Conservation (phyloP, 2,888 invertebrate genomes). For the Agonum fuliginosum region DNA sequence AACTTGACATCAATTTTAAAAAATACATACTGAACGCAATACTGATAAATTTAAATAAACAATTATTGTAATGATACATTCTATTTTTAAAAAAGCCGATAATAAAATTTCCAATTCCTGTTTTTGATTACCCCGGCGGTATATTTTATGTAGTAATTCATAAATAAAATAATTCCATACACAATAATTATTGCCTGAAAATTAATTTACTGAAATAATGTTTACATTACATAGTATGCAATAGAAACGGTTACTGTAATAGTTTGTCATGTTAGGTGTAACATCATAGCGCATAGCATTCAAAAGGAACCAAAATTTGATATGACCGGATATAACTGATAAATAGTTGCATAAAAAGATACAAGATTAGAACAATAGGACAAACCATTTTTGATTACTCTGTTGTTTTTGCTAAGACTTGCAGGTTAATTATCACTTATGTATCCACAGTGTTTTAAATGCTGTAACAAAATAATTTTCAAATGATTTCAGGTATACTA, state of each 20-base stretch:
- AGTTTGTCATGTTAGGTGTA: no score
- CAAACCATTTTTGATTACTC: no score
- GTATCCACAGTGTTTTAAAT: background rate
- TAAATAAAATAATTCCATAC: no score
- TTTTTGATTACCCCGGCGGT: background rate
- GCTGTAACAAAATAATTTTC: background rate
- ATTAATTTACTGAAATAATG: no score
- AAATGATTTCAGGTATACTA: constrained; percentile 43
- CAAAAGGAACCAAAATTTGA: background rate
- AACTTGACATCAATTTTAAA: constrained; percentile 29
- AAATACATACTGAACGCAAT: constrained; percentile 21
- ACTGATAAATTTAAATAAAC: constrained; percentile 44
- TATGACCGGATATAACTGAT: background rate
- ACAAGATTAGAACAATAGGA: no score
- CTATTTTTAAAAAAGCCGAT: constrained; percentile 33
- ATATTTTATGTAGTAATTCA: no score
- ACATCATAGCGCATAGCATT: no score
- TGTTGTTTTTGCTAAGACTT: no score
- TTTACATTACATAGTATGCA: no score
- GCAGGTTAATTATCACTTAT: background rate
- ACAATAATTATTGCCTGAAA: no score
- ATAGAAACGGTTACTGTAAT: no score
- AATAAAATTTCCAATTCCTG: constrained; percentile 11
- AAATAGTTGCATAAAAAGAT: constrained; percentile 8
- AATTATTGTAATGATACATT: constrained; percentile 25